Conservation (phyloP, 2,888 invertebrate genomes). For the Eupithecia exiguata region DNA sequence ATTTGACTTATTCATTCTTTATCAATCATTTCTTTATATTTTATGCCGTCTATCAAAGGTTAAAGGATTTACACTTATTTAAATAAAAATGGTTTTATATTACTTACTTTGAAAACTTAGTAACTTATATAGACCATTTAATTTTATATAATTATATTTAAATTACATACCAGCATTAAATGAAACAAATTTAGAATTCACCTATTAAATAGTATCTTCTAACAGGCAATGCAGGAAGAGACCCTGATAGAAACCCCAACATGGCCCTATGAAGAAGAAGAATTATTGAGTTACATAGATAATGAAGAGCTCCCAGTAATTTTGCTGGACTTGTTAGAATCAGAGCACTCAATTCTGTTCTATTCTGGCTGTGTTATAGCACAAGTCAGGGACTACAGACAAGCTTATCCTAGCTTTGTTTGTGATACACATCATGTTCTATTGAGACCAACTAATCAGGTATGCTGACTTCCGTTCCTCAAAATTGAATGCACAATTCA, state of each 20-base stretch:
- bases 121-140: background rate
- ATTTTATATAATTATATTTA: background rate
- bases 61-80: background rate
- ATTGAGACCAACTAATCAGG: slow-evolving; percentile 94
- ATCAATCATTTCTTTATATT: background rate
- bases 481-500: background rate
- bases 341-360: slow-evolving; percentile 92
- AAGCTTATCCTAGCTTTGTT: slow-evolving; percentile 89
- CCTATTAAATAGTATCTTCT: background rate
- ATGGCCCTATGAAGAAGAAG: slow-evolving; percentile 96
- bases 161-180: too few relatives aligned
- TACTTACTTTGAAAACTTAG: background rate
- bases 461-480: slow-evolving; percentile 79
- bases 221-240: slow-evolving; percentile 76
- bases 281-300: slow-evolving; percentile 93
- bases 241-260: slow-evolving; percentile 89
- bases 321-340: slow-evolving; percentile 92
- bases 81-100: background rate
- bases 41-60: background rate
- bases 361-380: slow-evolving; percentile 96
- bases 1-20: background rate
- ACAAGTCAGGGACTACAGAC: slow-evolving; percentile 94
- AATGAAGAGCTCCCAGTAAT: slow-evolving; percentile 95
- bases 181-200: too few relatives aligned
- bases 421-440: slow-evolving; percentile 94